Evolutionary conservation across 2,113 vertebrate genomes (phyloP).

Genomic region (Scophthalmus maximus): DNA sequence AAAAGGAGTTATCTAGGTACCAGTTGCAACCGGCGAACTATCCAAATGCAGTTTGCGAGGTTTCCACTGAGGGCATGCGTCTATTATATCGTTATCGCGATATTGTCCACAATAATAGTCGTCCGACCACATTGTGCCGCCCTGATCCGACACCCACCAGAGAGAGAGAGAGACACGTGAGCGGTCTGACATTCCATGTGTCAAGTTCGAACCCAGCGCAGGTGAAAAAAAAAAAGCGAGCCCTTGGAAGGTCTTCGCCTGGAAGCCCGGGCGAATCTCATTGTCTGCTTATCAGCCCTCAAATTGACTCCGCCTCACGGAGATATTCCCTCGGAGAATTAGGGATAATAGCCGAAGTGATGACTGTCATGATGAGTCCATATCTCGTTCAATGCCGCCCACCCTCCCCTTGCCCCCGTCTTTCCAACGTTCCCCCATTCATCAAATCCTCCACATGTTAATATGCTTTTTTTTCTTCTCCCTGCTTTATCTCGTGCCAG

Average conservation of each 20-base stretch:
- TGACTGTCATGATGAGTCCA: conserved; percentile 74
- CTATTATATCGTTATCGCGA: too few relatives aligned
- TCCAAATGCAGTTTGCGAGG: too few relatives aligned
- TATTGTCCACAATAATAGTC: too few relatives aligned
- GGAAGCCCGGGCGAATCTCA: conserved; percentile 63
- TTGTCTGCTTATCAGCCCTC: conserved; percentile 71
- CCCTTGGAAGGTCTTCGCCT: conserved; percentile 67
- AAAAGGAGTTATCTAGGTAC: too few relatives aligned
- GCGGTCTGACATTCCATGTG: conserved; percentile 21
- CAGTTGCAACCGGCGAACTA: too few relatives aligned
- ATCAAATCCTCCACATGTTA: conserved; percentile 62
- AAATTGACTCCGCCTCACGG: conserved; percentile 68
- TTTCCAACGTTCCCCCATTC: conserved; percentile 43
- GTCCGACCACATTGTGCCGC: too few relatives aligned
- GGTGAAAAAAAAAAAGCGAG: conserved; percentile 68
- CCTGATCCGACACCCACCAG: too few relatives aligned
- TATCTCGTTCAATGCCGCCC: conserved; percentile 52
- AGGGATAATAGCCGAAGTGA: conserved; percentile 74
- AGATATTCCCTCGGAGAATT: conserved; percentile 75
- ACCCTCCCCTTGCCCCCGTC: not conserved
- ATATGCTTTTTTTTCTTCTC: too few relatives aligned
- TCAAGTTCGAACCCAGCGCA: conserved; percentile 49
- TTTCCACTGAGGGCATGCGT: too few relatives aligned
- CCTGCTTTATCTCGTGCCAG: conserved; percentile 69
- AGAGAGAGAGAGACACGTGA: too few relatives aligned